Evolutionary conservation across 2,888 invertebrate genomes (phyloP).

Genomic region (Euclidia mi): DNA sequence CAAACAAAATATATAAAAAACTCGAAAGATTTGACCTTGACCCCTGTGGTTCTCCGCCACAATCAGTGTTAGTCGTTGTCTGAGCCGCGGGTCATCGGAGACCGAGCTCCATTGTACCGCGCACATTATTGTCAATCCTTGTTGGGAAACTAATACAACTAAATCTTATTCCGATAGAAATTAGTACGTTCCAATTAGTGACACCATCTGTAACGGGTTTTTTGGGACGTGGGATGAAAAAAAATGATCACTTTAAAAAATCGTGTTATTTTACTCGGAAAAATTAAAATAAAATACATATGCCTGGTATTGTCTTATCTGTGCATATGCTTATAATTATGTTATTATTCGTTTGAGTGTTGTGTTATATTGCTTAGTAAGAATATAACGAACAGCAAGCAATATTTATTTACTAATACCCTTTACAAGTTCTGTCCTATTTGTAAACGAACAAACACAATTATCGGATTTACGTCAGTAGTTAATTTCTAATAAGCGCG

Average conservation of each 20-base stretch:
- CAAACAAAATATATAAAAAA: constrained; percentile 48
- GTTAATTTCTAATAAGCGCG: constrained; percentile 1
- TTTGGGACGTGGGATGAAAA: too few relatives aligned
- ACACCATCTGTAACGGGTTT: too few relatives aligned
- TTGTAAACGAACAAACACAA: constrained; percentile 1
- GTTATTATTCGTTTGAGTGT: too few relatives aligned
- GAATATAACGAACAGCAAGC: too few relatives aligned
- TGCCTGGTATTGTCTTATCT: too few relatives aligned
- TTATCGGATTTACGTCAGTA: constrained; percentile 13
- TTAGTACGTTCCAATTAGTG: background rate
- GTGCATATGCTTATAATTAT: too few relatives aligned
- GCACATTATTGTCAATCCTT: constrained; percentile 61
- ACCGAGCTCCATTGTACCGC: constrained; percentile 50
- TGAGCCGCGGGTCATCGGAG: constrained; percentile 53
- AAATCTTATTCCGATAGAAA: constrained; percentile 5
- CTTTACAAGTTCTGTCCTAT: background rate
- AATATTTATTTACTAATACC: too few relatives aligned
- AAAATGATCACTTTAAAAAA: too few relatives aligned
- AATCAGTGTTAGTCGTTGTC: constrained; percentile 52
- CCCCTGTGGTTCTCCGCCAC: constrained; percentile 46
- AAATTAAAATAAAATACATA: too few relatives aligned
- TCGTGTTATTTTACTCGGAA: too few relatives aligned
- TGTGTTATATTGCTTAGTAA: background rate
- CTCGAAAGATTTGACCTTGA: constrained; percentile 54
- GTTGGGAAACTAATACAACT: constrained; percentile 46